Conservation (phyloP, 2,888 invertebrate genomes). For the Synergus itoensis region DNA sequence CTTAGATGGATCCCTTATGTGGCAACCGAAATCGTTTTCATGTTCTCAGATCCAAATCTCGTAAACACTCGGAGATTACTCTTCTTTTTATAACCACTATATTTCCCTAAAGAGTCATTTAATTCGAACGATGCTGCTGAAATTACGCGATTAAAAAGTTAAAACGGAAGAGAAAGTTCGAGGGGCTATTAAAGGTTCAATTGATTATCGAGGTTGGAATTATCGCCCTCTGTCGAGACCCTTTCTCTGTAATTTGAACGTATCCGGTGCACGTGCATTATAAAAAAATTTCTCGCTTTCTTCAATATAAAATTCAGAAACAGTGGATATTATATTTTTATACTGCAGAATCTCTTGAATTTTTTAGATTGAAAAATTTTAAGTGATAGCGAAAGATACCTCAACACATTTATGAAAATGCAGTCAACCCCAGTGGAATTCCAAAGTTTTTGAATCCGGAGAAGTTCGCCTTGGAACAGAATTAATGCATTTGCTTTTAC, state of each 20-base stretch:
- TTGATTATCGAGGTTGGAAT: slow-evolving; percentile 38
- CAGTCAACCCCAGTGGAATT: not conserved
- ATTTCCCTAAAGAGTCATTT: slow-evolving; percentile 19
- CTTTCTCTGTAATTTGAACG: slow-evolving; percentile 33
- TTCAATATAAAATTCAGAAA: not conserved
- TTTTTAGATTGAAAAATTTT: too few relatives aligned
- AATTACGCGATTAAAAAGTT: slow-evolving; percentile 35
- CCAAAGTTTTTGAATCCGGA: not conserved
- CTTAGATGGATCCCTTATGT: not conserved
- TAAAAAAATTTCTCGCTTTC: not conserved
- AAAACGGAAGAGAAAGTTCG: slow-evolving; percentile 35
- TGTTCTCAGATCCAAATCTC: not conserved
- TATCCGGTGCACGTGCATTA: slow-evolving; percentile 36
- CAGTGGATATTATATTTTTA: too few relatives aligned
- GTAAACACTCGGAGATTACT: not conserved
- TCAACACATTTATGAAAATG: not conserved
- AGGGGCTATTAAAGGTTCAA: slow-evolving; percentile 32
- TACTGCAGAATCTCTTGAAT: too few relatives aligned
- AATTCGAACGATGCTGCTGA: slow-evolving; percentile 30
- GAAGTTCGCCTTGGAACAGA: slow-evolving; percentile 1
- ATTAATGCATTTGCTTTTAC: not conserved
- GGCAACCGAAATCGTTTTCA: not conserved
- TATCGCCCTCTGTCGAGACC: slow-evolving; percentile 33
- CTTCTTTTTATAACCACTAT: slow-evolving; percentile 7
- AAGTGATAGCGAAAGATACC: too few relatives aligned